phyloP scores from a whole-genome alignment of 2,888 invertebrate species.

The Caenorhabditis sp. region DNA sequence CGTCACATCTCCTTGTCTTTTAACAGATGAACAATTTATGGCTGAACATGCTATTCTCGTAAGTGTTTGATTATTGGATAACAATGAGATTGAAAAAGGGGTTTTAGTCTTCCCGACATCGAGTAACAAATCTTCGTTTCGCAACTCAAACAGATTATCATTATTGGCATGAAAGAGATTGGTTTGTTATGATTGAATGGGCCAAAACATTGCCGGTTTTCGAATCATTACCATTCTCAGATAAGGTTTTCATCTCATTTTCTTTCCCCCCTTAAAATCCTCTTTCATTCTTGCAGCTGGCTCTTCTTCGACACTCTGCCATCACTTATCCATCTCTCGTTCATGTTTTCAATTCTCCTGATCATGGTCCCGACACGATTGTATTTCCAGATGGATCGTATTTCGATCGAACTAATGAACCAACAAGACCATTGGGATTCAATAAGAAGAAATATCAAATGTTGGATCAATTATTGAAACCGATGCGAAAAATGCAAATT shows the following conservation, averaged over 20 bases:
- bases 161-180: slow-evolving; percentile 67
- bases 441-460: slow-evolving; percentile 64
- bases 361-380: slow-evolving; percentile 65
- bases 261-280: neutral
- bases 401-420: slow-evolving; percentile 66
- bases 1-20: slow-evolving; percentile 42
- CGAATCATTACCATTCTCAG: slow-evolving; percentile 49
- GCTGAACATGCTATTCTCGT: slow-evolving; percentile 19
- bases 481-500: slow-evolving; percentile 62
- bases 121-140: slow-evolving; percentile 33
- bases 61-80: no score
- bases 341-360: slow-evolving; percentile 68
- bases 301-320: slow-evolving; percentile 67
- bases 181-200: slow-evolving; percentile 70
- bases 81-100: neutral
- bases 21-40: slow-evolving; percentile 46
- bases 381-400: slow-evolving; percentile 69
- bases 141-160: slow-evolving; percentile 63
- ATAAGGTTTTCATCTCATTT: slow-evolving; percentile 50
- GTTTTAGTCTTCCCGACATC: slow-evolving; percentile 26
- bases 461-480: slow-evolving; percentile 68
- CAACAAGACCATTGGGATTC: slow-evolving; percentile 54
- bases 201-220: slow-evolving; percentile 68
- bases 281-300: slow-evolving; percentile 42
- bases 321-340: slow-evolving; percentile 68